Evolutionary conservation across 2,888 invertebrate species (phyloP).

Genomic region (Incurvaria masculella): DNA sequence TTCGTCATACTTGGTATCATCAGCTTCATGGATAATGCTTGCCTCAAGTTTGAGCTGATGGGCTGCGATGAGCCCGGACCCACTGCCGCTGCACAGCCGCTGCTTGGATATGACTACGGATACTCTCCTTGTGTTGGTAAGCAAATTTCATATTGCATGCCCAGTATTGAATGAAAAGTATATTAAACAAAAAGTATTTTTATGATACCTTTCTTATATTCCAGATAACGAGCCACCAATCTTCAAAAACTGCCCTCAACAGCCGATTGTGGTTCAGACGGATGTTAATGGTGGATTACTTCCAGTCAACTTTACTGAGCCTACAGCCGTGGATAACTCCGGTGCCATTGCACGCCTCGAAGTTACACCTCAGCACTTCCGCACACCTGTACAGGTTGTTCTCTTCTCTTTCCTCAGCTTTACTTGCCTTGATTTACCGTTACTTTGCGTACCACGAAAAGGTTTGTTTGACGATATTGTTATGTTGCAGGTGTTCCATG

Average conservation of each 20-base stretch:
- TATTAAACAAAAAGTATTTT: background rate
- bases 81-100: constrained; percentile 59
- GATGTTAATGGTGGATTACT: constrained; percentile 86
- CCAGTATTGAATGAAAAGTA: too few relatives aligned
- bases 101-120: constrained; percentile 90
- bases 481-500: constrained; percentile 86
- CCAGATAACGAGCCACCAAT: constrained; percentile 92
- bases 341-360: constrained; percentile 91
- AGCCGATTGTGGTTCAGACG: constrained; percentile 85
- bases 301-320: constrained; percentile 91
- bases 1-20: constrained; percentile 94
- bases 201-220: constrained; percentile 19
- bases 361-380: constrained; percentile 89
- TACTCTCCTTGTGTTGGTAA: constrained; percentile 88
- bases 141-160: constrained; percentile 20
- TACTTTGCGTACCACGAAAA: too few relatives aligned
- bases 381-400: constrained; percentile 82
- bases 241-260: constrained; percentile 94
- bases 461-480: too few relatives aligned
- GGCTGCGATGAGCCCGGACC: constrained; percentile 85
- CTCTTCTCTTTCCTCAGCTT: too few relatives aligned
- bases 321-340: constrained; percentile 92
- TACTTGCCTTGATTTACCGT: too few relatives aligned
- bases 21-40: constrained; percentile 95
- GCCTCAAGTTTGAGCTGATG: constrained; percentile 93